Evolutionary conservation across 2,113 vertebrate species (phyloP).

Genomic region (Sorex araneus): DNA sequence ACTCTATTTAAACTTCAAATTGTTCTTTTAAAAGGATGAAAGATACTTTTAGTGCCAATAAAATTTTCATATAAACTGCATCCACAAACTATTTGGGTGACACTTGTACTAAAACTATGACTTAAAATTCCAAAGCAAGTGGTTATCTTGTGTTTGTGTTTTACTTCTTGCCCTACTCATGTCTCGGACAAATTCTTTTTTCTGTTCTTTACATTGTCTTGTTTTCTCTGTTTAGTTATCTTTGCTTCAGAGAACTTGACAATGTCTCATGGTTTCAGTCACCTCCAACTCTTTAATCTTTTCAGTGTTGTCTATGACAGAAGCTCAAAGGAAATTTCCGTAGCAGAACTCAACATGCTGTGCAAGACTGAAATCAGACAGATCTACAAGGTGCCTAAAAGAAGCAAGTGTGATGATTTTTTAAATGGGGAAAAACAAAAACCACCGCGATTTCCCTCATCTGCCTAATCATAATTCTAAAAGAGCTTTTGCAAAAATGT

Average conservation of each 20-base stretch:
- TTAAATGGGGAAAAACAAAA: neutral
- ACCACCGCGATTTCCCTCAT: neutral
- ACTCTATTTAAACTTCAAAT: neutral
- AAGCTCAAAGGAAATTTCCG: constrained; percentile 63
- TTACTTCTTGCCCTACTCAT: neutral
- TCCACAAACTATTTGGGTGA: neutral
- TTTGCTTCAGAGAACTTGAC: neutral
- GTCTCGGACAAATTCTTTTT: neutral
- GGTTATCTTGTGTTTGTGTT: neutral
- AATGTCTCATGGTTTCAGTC: neutral
- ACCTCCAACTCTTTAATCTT: constrained; percentile 50
- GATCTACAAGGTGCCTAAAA: neutral
- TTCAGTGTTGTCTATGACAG: constrained; percentile 11
- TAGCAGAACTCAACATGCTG: constrained; percentile 4
- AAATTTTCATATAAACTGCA: neutral
- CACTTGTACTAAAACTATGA: neutral
- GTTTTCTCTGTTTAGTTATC: neutral
- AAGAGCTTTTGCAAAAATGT: neutral
- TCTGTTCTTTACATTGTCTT: constrained; percentile 30
- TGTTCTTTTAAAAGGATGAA: neutral
- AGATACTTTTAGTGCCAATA: neutral
- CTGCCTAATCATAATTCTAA: neutral
- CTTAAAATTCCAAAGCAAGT: constrained; percentile 34
- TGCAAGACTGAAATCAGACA: neutral
- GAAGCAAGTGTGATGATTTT: constrained; percentile 34